Percentiles rank a stretch among this genome's conserved stretches.
Conservation (phyloP, 2,113 vertebrate species). For the Notarius quadriscutis region DNA sequence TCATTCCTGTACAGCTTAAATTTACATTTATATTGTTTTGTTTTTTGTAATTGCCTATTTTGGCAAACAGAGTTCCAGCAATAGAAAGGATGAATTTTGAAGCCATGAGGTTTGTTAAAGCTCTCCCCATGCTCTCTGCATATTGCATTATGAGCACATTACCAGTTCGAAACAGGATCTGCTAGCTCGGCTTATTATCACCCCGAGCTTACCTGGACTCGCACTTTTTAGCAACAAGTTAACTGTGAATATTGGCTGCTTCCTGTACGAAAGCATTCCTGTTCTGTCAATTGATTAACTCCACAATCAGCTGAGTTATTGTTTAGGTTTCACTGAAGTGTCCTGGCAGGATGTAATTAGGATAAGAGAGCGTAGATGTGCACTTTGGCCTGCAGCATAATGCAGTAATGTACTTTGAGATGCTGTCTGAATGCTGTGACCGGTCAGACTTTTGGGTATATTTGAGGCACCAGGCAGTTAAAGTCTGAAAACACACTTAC, state of each 20-base stretch:
- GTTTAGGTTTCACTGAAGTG: conserved; percentile 3
- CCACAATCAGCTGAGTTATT: conserved; percentile 9
- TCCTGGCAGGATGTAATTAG: conserved; percentile 20
- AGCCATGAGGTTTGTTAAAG: conserved; percentile 7
- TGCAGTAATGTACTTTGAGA: conserved; percentile 43
- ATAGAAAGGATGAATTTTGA: conserved; percentile 27
- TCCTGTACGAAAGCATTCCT: background rate
- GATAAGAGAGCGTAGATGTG: background rate
- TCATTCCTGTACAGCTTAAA: background rate
- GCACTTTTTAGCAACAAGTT: conserved; percentile 3
- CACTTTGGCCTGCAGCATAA: conserved; percentile 3
- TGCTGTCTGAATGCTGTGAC: conserved; percentile 26
- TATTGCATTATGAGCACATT: conserved; percentile 31
- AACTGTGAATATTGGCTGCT: background rate
- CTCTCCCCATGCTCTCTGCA: conserved; percentile 12
- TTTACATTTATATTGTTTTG: background rate
- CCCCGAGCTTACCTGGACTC: conserved; percentile 1
- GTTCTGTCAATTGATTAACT: conserved; percentile 18
- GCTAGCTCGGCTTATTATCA: conserved; percentile 26
- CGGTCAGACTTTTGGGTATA: conserved; percentile 50
- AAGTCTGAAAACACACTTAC: conserved; percentile 38
- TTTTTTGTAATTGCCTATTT: background rate
- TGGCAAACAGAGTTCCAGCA: conserved; percentile 6
- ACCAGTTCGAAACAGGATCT: conserved; percentile 1
- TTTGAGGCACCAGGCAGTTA: conserved; percentile 39